Conservation (phyloP, 2,797 vertebrate genomes). For the Enteromius trimaculatus region DNA sequence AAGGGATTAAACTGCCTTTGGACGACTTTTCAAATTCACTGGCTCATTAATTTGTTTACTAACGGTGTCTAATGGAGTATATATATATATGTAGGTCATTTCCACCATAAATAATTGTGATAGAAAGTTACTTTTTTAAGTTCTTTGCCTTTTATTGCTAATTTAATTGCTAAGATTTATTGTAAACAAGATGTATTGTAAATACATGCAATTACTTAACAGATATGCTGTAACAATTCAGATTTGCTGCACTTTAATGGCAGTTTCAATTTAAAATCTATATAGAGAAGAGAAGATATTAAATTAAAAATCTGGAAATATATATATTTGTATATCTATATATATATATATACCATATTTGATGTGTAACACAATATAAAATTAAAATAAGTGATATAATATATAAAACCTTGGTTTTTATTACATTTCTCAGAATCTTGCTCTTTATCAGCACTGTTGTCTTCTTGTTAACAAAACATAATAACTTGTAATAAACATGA, state of each 20-base stretch:
- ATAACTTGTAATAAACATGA: background rate
- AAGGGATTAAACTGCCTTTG: background rate
- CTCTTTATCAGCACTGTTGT: background rate
- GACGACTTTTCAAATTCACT: constrained; percentile 5
- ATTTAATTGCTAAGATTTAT: background rate
- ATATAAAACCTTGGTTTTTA: too few species aligned
- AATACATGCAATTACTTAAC: background rate
- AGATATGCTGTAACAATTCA: too few species aligned
- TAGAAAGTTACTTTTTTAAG: background rate
- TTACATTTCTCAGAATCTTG: too few species aligned
- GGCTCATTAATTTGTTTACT: constrained; percentile 1
- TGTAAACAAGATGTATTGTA: background rate
- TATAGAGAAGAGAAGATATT: too few species aligned
- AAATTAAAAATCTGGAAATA: too few species aligned
- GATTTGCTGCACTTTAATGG: too few species aligned
- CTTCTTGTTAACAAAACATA: background rate
- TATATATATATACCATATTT: background rate
- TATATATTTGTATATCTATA: too few species aligned
- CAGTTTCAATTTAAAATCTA: too few species aligned
- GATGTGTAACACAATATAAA: background rate
- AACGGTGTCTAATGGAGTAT: background rate
- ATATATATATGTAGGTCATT: background rate
- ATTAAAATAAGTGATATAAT: background rate
- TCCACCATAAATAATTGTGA: background rate
- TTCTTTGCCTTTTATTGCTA: background rate